Evolutionary conservation across 2,113 vertebrate species (phyloP).

Genomic region (Catharus minimus): DNA sequence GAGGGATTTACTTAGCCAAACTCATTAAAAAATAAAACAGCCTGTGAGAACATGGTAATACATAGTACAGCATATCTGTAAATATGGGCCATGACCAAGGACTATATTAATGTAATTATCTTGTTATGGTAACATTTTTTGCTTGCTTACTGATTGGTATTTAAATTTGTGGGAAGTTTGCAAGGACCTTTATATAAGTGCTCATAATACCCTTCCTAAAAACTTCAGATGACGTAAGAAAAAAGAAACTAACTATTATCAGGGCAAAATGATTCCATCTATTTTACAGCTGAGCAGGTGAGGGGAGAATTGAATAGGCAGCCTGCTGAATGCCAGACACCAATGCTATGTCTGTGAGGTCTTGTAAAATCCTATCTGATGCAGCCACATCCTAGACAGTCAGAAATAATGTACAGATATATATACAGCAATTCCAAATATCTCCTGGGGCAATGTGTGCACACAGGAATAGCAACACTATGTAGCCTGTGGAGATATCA

Average conservation of each 20-base stretch:
- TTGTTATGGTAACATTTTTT: background rate
- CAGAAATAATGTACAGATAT: background rate
- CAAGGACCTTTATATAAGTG: background rate
- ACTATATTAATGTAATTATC: background rate
- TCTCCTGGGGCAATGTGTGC: background rate
- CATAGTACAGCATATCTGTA: background rate
- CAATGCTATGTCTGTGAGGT: background rate
- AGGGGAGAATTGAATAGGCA: background rate
- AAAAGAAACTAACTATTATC: background rate
- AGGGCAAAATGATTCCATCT: background rate
- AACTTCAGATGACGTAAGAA: background rate
- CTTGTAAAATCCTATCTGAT: background rate
- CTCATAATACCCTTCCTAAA: background rate
- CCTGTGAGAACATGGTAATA: background rate
- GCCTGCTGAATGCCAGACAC: background rate
- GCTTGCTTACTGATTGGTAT: background rate
- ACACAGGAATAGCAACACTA: background rate
- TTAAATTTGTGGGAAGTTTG: background rate
- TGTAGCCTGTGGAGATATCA: background rate
- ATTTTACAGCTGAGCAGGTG: background rate
- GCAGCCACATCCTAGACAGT: background rate
- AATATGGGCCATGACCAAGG: background rate
- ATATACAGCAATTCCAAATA: background rate
- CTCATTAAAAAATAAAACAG: background rate
- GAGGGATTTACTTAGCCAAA: background rate